Percentiles rank a stretch among this genome's conserved stretches.
phyloP scores from a whole-genome alignment of 1,140 invertebrate species.

The Pseudoatta argentina region DNA sequence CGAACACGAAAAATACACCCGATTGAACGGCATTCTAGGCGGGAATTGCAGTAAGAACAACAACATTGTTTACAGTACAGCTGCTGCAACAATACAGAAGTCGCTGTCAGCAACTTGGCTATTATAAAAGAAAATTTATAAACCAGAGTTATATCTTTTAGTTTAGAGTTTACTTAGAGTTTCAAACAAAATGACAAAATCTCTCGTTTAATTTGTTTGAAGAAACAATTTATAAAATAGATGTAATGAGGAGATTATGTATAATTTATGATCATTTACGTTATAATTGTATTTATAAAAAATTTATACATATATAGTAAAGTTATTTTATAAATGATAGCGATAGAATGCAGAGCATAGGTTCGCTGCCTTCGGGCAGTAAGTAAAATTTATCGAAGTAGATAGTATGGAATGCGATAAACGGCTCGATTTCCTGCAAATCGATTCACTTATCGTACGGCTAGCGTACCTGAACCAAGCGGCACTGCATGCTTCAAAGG shows the following conservation, averaged over 20 bases:
- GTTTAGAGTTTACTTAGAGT: neutral
- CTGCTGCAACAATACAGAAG: conserved; percentile 55
- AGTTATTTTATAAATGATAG: neutral
- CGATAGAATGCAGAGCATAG: neutral
- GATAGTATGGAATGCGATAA: conserved; percentile 27
- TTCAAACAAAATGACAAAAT: neutral
- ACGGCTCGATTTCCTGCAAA: conserved; percentile 38
- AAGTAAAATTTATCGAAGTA: conserved; percentile 35
- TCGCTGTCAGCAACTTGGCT: conserved; percentile 48
- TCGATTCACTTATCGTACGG: conserved; percentile 37
- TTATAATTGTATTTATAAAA: neutral
- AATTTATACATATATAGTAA: neutral
- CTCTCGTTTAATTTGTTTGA: neutral
- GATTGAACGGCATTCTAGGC: conserved; percentile 28
- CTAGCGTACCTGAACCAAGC: conserved; percentile 42
- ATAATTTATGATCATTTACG: neutral
- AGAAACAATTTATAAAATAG: conserved; percentile 6
- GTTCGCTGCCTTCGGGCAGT: neutral
- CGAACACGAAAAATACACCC: conserved; percentile 63
- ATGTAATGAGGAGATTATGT: neutral
- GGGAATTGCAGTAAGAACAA: conserved; percentile 40
- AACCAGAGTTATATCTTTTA: conserved; percentile 10
- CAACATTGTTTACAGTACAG: conserved; percentile 55
- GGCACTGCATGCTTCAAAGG: conserved; percentile 16
- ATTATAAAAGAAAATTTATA: conserved; percentile 36